Evolutionary conservation across 2,113 vertebrate species (phyloP), one percentile per base, ranked within the genome.

Genomic region (Trichomycterus rosablanca): DNA sequence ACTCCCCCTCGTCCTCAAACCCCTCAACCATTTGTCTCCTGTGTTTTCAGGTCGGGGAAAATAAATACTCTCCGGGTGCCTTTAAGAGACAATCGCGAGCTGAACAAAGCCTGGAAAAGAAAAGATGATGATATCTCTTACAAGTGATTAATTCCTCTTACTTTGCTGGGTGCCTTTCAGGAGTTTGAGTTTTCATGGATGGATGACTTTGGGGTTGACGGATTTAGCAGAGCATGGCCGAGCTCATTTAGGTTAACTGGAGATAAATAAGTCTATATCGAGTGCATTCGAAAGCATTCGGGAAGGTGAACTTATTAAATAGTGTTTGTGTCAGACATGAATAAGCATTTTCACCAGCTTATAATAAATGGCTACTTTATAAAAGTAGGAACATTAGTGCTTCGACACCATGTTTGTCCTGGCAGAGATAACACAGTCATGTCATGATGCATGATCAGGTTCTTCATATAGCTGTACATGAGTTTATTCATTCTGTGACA

Each of bases 111-210:
- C 16, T 45, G 26, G 26, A 50, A 16, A 43, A 20, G 52, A 68
- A 57, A n/a, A n/a, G n/a, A 55, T 48, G 44, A 53, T 20, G 55
- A 63, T 57, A 63, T 72, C 60, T 46, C 46, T 76, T 62, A 66
- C 67, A 48, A 42, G 63, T 59, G 59, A 68, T 71, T 68, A 58
- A 70, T 61, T 48, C 46, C 35, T 16, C 46, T 32, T 4, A 63
- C 53, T 22, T 40, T 10, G 50, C 46, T 26, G 18, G 63, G 40
- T 39, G 46, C 16, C 59, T 19, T 49, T 60, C 42, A 55, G 24
- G 24, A 55, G 14, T 18, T 16, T 28, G 43, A 26, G 30, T 55
- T 49, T 35, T 46, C 35, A 59, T 12, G 24, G 30, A 28, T 37
- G 26, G 49, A 23, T 40, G 16, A 24, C 15, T 63, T 50, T n/a